phyloP scores from a whole-genome alignment of 1,140 invertebrate species.

The Anthonomus grandis region DNA sequence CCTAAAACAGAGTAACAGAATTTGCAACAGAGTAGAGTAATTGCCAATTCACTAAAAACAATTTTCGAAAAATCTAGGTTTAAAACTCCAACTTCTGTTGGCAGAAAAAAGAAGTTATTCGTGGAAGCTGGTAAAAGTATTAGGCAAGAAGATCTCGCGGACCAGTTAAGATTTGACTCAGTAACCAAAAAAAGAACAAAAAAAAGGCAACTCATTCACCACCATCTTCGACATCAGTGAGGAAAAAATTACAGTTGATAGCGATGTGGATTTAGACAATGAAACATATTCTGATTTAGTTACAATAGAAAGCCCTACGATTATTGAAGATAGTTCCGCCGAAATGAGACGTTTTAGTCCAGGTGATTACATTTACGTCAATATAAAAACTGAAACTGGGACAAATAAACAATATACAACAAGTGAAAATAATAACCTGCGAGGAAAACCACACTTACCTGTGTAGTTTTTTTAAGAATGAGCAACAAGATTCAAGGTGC shows the following conservation, averaged over 20 bases:
- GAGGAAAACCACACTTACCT: background rate
- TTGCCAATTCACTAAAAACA: constrained; percentile 6
- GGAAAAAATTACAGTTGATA: constrained; percentile 6
- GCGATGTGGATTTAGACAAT: background rate
- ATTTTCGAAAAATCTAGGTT: constrained; percentile 12
- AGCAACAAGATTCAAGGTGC: background rate
- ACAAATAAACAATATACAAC: background rate
- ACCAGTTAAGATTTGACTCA: constrained; percentile 3
- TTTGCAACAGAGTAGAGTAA: background rate
- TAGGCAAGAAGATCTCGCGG: constrained; percentile 1
- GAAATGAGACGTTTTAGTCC: background rate
- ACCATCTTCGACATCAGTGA: constrained; percentile 12
- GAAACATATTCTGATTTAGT: constrained; percentile 22
- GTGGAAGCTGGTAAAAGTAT: constrained; percentile 13
- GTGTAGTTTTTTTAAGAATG: background rate
- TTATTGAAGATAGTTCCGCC: too few relatives aligned
- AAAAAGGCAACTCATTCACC: constrained; percentile 6
- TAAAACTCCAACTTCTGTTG: constrained; percentile 1
- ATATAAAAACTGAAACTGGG: background rate
- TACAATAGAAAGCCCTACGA: background rate
- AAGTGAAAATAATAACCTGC: background rate
- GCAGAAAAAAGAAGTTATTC: constrained; percentile 10
- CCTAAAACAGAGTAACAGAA: constrained; percentile 7
- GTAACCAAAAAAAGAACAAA: constrained; percentile 6
- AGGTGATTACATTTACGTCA: background rate